A percentile compares a stretch with the other conserved stretches of the same genome.
phyloP scores from a whole-genome alignment of 2,113 vertebrate genomes.

The Aramus guarauna region DNA sequence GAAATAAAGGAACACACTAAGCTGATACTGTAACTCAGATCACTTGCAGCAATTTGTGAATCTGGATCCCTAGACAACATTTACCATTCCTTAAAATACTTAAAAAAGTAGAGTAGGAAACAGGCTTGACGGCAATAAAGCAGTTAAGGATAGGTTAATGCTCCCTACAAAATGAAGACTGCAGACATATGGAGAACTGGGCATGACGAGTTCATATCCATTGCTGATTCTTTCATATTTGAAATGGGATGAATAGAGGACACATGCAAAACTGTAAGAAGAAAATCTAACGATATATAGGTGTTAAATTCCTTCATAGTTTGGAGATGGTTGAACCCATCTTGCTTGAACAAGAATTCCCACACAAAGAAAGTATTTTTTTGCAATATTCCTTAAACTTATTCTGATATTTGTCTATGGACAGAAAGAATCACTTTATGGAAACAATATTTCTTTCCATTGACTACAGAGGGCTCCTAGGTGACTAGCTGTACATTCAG shows the following conservation, averaged over 20 bases:
- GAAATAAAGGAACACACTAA: neutral
- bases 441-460: neutral
- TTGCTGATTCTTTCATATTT: neutral
- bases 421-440: neutral
- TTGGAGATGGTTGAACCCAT: neutral
- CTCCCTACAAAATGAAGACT: neutral
- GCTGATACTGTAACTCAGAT: neutral
- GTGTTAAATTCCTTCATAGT: neutral
- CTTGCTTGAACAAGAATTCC: neutral
- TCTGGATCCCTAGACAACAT: neutral
- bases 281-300: neutral
- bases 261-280: neutral
- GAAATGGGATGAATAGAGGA: neutral
- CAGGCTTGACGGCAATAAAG: neutral
- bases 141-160: neutral
- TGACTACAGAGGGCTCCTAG: neutral
- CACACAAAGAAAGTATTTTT: neutral
- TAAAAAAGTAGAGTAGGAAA: neutral
- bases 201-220: neutral
- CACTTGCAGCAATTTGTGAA: neutral
- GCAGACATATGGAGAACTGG: neutral
- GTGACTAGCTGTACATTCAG: neutral
- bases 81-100: too few relatives aligned
- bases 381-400: neutral
- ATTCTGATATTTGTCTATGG: neutral